A percentile compares a stretch with the other conserved stretches of the same genome.
Conservation (phyloP, 2,888 invertebrate genomes). For the Platycnemis pennipes region DNA sequence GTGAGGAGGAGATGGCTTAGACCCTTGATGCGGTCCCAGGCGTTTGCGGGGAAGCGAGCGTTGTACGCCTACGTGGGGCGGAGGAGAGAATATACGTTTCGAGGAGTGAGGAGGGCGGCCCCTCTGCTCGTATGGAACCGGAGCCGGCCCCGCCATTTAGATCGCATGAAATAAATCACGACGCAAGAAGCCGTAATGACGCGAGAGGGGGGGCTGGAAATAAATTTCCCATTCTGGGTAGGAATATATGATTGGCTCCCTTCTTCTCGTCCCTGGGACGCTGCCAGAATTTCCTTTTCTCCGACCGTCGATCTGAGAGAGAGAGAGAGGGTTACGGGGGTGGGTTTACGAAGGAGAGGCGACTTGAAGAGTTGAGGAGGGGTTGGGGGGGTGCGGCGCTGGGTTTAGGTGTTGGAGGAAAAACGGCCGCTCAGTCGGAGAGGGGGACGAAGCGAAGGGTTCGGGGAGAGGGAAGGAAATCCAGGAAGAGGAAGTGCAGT, state of each 20-base stretch:
- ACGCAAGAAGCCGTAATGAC: constrained; percentile 55
- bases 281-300: constrained; percentile 14
- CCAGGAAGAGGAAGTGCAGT: not conserved
- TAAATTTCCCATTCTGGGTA: constrained; percentile 56
- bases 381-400: not conserved
- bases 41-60: not conserved
- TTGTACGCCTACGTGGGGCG: not conserved
- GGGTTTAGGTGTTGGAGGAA: not conserved
- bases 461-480: not conserved
- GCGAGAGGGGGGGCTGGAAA: not conserved
- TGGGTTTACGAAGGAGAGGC: not conserved
- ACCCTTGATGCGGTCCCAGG: not conserved
- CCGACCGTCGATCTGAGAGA: not conserved
- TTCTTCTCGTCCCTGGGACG: constrained; percentile 40
- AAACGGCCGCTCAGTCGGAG: not conserved
- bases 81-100: too few relatives aligned
- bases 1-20: not conserved
- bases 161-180: constrained; percentile 49
- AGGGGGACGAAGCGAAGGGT: not conserved
- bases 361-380: not conserved
- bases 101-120: not conserved
- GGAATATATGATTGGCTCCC: constrained; percentile 54
- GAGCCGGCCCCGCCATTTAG: not conserved
- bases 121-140: not conserved
- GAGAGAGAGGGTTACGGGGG: not conserved